Base-by-base conservation (phyloP, 2,113 vertebrate species). In the Ammodytes dubius region DNA sequence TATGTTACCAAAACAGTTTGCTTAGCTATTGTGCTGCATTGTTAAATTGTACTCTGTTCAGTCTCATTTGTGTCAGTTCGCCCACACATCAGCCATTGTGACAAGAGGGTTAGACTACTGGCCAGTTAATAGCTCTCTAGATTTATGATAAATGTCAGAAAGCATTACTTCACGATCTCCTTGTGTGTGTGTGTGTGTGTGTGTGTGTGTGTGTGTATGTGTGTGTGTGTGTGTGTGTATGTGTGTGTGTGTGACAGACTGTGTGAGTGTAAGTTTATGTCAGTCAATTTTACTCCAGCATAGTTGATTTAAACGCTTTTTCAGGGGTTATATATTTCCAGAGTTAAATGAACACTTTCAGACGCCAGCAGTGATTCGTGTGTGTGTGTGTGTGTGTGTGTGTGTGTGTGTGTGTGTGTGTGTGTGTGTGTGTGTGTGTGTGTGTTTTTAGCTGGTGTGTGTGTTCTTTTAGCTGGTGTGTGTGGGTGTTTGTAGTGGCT, bases 331-430 rank as follows among this genome's bases (percentile, higher is more conserved):
- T 27, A 27, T 27, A 27, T 27, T 27, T 27, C 27, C 27, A 27
- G 27, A 27, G 27, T 27, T 27, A 82, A 81, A 87, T 72, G 65
- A 74, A 49, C 79, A 68, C 79, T 45, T 70, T 63, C 6, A 56
- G 45, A 68, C 83, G 35, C 59, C 46, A 60, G 74, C 65, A 60
- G 58, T 87, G 85, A 89, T 91, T 87, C 57, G 86, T 78, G 87
- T 81, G 17, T 86, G 71, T 84, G 81, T 70, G 77, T 60, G 47
- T 53, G 11, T 19, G 60, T 13, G 13, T 63, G 0, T 27, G 15
- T 84, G 81, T 70, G 77, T 60, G 47, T 53, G 27, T 27, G 1
- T 27, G 27, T 91, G 86, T 57, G 86, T 78, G 87, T 81, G 17
- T 86, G 71, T 84, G 81, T 70, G 77, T 60, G 47, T 53, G 27